Evolutionary conservation across 2,888 invertebrate genomes (phyloP), one percentile per base, ranked within the genome.

Genomic region (Eilema caniola): DNA sequence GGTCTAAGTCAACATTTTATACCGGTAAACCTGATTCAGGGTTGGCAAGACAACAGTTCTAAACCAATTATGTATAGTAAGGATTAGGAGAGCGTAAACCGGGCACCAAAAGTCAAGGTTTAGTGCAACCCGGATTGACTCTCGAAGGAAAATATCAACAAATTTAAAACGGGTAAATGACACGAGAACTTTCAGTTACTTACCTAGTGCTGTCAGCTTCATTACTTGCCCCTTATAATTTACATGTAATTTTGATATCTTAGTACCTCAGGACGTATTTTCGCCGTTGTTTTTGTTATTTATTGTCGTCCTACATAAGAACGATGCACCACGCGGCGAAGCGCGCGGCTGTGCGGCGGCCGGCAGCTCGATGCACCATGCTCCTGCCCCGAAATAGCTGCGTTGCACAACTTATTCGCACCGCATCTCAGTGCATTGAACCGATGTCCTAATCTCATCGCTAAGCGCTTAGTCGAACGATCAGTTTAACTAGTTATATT

Each of bases 371-470:
- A 82, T 91, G 90, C 90, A 89, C 88, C 86, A 89, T 88, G 86
- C 86, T 87, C 87, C 77, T 88, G 90, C 89, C 90, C 92, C 86
- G 73, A 95, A 95, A 95, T 95, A 95, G 92, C 88, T 79, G 77
- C 89, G 84, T 95, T 95, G 93, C 95, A 92, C 94, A 95, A 95
- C 91, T 88, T 85, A 94, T 95, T 94, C 86, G 94, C 93, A 92
- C 89, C 91, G 88, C 92, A 93, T 89, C 89, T 90, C 89, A 79
- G 95, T 90, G 92, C 95, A 93, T 92, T 95, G 95, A 95, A 95
- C 95, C 92, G 83, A 83, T 86, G 88, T 90, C 92, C 93, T 92
- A 92, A 93, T 92, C 90, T 86, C 86, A 89, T 74, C 84, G 86
- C 87, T 87, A 88, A 87, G 89, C 86, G 73, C 73, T 66, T 64